Percentiles rank a stretch among this genome's conserved stretches.
phyloP scores from a whole-genome alignment of 1,140 invertebrate species.

The Sarcophaga peregrina region DNA sequence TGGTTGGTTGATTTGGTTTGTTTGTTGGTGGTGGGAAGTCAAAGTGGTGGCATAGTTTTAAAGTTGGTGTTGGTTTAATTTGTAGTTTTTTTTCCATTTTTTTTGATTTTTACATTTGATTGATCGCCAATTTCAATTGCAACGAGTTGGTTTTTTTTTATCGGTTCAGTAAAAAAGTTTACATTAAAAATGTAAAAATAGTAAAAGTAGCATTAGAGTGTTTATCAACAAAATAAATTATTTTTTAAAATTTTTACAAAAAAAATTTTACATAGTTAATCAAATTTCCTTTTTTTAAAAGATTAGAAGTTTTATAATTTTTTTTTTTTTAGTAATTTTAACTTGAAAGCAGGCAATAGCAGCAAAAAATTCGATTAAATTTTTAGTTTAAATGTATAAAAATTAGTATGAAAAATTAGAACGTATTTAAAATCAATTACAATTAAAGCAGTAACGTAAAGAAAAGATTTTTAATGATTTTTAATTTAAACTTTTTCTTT shows the following conservation, averaged over 20 bases:
- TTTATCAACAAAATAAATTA: slow-evolving; percentile 38
- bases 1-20: slow-evolving; percentile 1
- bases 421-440: too few relatives aligned
- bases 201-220: slow-evolving; percentile 65
- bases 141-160: not conserved
- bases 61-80: not conserved
- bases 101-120: not conserved
- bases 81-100: not conserved
- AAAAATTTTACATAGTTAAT: too few relatives aligned
- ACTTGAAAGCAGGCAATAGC: too few relatives aligned
- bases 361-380: too few relatives aligned
- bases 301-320: too few relatives aligned
- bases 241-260: too few relatives aligned
- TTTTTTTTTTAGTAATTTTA: too few relatives aligned
- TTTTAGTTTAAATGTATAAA: too few relatives aligned
- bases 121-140: slow-evolving; percentile 24
- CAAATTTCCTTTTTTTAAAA: too few relatives aligned
- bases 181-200: slow-evolving; percentile 50
- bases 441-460: not conserved
- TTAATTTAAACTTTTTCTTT: not conserved
- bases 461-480: not conserved
- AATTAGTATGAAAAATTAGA: too few relatives aligned
- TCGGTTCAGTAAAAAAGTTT: slow-evolving; percentile 47
- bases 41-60: not conserved
- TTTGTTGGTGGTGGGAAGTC: not conserved